These are phyloP conservation scores for Adelognathus sp. DNA, from an alignment of 2,888 invertebrate genomes.

Conservation along the genomic window DNA sequence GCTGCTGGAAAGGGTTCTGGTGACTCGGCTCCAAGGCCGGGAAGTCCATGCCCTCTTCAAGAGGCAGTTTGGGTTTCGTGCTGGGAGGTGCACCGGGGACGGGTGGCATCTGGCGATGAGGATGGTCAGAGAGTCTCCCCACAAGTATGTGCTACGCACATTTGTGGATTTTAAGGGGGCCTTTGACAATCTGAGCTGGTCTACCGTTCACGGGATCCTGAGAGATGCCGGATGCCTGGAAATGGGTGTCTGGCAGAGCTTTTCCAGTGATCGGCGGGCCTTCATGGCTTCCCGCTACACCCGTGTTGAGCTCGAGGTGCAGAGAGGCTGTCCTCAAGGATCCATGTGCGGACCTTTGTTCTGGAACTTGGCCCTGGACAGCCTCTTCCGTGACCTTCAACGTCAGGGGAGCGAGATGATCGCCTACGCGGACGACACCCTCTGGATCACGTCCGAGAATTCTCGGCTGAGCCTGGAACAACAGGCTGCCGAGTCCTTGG, in stretches of 20 bases:
- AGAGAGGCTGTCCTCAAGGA: background rate
- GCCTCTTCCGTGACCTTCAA: no score
- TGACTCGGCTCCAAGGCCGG: no score
- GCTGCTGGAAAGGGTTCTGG: no score
- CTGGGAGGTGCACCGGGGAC: no score
- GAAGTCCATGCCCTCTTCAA: no score
- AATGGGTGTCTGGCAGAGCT: background rate
- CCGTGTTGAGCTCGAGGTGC: background rate
- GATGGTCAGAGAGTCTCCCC: no score
- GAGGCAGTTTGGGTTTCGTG: no score
- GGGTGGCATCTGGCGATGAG: no score
- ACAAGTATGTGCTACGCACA: no score
- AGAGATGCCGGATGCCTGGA: background rate
- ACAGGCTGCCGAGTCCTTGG: background rate
- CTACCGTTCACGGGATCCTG: background rate
- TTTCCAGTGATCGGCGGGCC: background rate
- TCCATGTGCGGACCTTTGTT: background rate
- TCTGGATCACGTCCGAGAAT: background rate
- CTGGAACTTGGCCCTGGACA: no score
- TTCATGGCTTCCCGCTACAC: background rate
- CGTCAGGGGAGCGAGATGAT: no score
- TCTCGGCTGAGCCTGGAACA: background rate
- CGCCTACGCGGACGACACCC: conserved; percentile 10
- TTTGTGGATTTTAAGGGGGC: background rate
- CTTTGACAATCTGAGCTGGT: background rate